These are phyloP conservation scores for Bhutanitis thaidina DNA, from an alignment of 2,888 invertebrate genomes.

Conservation along the genomic window DNA sequence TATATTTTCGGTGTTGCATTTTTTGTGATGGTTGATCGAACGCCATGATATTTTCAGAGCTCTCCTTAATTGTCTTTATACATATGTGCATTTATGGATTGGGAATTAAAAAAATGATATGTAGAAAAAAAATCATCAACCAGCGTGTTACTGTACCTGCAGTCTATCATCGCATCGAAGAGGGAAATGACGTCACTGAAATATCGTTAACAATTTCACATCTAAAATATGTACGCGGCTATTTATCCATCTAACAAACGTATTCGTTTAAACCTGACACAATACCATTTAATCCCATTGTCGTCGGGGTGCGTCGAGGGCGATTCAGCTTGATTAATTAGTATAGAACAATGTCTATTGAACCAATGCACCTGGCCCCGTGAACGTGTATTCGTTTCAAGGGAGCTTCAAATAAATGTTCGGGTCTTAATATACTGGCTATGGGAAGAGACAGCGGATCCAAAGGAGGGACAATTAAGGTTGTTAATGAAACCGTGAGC, in stretches of 20 bases:
- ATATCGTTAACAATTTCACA: constrained; percentile 4
- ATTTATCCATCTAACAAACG: constrained; percentile 26
- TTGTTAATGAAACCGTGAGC: constrained; percentile 42
- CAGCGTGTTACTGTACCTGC: too few relatives aligned
- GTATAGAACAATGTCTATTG: constrained; percentile 38
- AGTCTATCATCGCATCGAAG: too few relatives aligned
- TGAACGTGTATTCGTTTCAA: not conserved
- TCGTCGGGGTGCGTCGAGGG: constrained; percentile 37
- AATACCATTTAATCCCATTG: constrained; percentile 60
- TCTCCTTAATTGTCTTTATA: too few relatives aligned
- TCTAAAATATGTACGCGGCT: constrained; percentile 24
- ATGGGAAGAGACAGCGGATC: constrained; percentile 27
- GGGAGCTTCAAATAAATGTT: constrained; percentile 1
- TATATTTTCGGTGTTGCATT: too few relatives aligned
- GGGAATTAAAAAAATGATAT: too few relatives aligned
- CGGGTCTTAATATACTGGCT: constrained; percentile 26
- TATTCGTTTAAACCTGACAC: constrained; percentile 51
- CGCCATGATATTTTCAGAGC: too few relatives aligned
- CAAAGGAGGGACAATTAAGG: constrained; percentile 47
- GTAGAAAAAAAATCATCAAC: too few relatives aligned
- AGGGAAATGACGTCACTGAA: constrained; percentile 6
- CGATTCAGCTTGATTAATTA: constrained; percentile 68
- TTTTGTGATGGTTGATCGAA: too few relatives aligned
- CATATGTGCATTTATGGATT: too few relatives aligned
- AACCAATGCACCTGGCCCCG: constrained; percentile 12